Evolutionary conservation across 2,888 invertebrate genomes (phyloP), one percentile per base, ranked within the genome.

Genomic region (Temnothorax unifasciatus): DNA sequence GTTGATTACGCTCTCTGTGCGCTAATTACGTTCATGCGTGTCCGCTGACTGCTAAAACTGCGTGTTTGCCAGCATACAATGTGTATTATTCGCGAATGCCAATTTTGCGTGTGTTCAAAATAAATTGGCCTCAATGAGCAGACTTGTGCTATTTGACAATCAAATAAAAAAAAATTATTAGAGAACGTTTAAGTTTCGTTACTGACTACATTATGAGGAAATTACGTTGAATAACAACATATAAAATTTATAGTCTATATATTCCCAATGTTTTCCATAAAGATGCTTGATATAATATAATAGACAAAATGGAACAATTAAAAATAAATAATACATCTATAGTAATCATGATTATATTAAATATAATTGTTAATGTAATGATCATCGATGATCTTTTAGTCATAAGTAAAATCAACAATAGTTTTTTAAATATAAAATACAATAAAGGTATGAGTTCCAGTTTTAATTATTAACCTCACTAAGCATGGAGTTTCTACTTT

Each of bases 1-100:
- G 59, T 81, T 81, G 73, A 81, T 81, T 73, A 81, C 73, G 34
- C 57, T 71, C 50, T 50, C 47, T 71, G 21, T 59, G 21, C 59
- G 44, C 59, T 81, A 81, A 81, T 81, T 81, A 73, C 18, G 47
- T 59, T 25, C 38, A 59, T 25, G 59, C 73, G 59, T 81, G 18
- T 73, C 13, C 59, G 4, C 29, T 25, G 64, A 76, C 63, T 73
- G 44, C 47, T 81, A 73, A 81, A 81, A 81, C 73, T 47, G 44
- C 38, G 38, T 25, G 18, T 79, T 59, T 18, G 34, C 59, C 34
- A 38, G 38, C 47, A 47, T 59, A 73, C 79, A 38, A 73, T 47
- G 47, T 71, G 57, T 21, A 73, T 81, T 71, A 79, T 41, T 34
- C 34, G 25, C 47, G 21, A 69, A 38, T n/a, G 47, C 44, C 47